These are phyloP conservation scores for Alfaro cultratus DNA, from an alignment of 2,797 vertebrate genomes.

Conservation along the genomic window DNA sequence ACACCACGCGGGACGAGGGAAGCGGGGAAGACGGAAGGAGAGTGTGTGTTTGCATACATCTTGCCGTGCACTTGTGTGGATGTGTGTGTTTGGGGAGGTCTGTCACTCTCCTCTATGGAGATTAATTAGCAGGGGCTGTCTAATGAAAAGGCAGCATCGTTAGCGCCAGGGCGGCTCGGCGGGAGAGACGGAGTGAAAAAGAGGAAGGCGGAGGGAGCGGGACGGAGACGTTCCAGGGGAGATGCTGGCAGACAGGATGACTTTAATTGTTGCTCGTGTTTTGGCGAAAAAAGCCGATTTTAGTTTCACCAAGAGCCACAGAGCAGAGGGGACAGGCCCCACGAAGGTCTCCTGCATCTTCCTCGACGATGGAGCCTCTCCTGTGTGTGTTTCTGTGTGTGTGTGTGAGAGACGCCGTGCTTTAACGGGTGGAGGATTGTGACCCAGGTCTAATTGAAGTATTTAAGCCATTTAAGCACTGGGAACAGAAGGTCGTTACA, in stretches of 20 bases:
- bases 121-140: conserved; percentile 85
- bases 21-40: conserved; percentile 64
- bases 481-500: conserved; percentile 83
- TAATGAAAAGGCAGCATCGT: conserved; percentile 83
- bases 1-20: conserved; percentile 76
- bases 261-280: conserved; percentile 59
- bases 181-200: conserved; percentile 54
- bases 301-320: conserved; percentile 37
- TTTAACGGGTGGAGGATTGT: conserved; percentile 83
- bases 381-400: not conserved
- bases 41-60: conserved; percentile 79
- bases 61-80: conserved; percentile 50
- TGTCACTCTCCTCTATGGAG: conserved; percentile 83
- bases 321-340: conserved; percentile 21
- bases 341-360: conserved; percentile 15
- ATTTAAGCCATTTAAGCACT: conserved; percentile 82
- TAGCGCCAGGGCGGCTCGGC: conserved; percentile 71
- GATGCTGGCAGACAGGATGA: conserved; percentile 53
- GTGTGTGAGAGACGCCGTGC: conserved; percentile 52
- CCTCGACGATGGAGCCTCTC: conserved; percentile 25
- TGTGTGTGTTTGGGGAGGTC: conserved; percentile 72
- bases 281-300: conserved; percentile 32
- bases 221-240: conserved; percentile 69
- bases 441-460: conserved; percentile 83
- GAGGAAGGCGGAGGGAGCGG: conserved; percentile 41